A percentile compares a stretch with the other conserved stretches of the same genome.
Conservation (phyloP, 2,888 invertebrate species). For the Deilephila porcellus region DNA sequence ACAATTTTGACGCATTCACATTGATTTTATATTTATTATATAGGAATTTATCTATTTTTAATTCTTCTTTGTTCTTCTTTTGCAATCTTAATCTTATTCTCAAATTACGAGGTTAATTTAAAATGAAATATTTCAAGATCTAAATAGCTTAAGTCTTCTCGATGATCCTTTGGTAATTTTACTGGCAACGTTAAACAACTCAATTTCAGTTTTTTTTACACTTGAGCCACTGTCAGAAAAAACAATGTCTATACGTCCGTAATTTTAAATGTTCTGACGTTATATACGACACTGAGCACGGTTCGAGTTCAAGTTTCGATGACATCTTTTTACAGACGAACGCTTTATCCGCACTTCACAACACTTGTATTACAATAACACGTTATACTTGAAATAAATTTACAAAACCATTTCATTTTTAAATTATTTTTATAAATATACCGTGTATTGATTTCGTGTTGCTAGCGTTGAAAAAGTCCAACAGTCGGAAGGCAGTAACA, state of each 20-base stretch:
- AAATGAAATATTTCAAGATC: not conserved
- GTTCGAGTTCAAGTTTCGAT: conserved; percentile 42
- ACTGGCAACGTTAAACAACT: not conserved
- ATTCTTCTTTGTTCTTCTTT: too few relatives aligned
- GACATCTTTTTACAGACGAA: conserved; percentile 51
- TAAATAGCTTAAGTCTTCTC: not conserved
- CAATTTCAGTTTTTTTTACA: not conserved
- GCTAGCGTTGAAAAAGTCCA: not conserved
- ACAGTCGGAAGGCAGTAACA: not conserved
- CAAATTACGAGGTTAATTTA: not conserved
- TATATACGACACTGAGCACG: conserved; percentile 47
- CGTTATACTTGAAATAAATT: not conserved
- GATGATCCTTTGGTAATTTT: not conserved
- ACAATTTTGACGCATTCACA: too few relatives aligned
- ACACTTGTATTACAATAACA: conserved; percentile 9
- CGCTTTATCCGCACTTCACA: conserved; percentile 20
- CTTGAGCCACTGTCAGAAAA: conserved; percentile 55
- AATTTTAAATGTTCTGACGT: conserved; percentile 54
- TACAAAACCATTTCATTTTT: not conserved
- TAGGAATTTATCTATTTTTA: too few relatives aligned
- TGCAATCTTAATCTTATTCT: too few relatives aligned
- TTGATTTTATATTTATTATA: too few relatives aligned
- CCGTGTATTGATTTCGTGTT: not conserved
- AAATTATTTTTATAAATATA: not conserved
- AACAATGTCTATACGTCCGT: conserved; percentile 59